Evolutionary conservation across 2,113 vertebrate genomes (phyloP).

Genomic region (Sinocyclocheilus anophthalmus): DNA sequence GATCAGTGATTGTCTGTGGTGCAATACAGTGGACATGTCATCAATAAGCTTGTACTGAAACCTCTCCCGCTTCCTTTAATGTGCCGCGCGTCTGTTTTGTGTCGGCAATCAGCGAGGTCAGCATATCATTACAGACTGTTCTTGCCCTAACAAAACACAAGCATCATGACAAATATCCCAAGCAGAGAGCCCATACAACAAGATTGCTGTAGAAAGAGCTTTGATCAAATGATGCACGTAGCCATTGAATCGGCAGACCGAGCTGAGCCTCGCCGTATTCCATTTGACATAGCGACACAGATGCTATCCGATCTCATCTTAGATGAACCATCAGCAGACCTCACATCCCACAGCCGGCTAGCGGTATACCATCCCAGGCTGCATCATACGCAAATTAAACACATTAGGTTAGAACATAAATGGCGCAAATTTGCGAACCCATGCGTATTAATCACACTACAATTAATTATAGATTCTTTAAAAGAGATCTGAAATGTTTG

Average conservation of each 20-base stretch:
- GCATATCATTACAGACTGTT: background rate
- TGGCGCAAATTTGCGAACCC: background rate
- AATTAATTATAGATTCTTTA: conserved; percentile 27
- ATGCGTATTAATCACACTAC: conserved; percentile 7
- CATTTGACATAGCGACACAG: conserved; percentile 14
- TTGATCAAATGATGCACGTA: conserved; percentile 34
- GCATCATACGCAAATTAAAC: background rate
- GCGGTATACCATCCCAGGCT: conserved; percentile 3
- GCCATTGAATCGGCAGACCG: conserved; percentile 1
- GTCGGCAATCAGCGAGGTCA: background rate
- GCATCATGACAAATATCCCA: conserved; percentile 16
- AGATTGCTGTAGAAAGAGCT: conserved; percentile 13
- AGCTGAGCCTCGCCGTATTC: conserved; percentile 20
- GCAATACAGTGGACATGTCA: background rate
- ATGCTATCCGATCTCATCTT: conserved; percentile 8
- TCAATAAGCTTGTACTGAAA: background rate
- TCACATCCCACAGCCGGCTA: background rate
- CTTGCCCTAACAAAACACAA: conserved; percentile 28
- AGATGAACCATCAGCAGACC: background rate
- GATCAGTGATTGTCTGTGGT: background rate
- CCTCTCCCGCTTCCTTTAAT: background rate
- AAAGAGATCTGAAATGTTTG: background rate
- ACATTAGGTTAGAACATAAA: conserved; percentile 16
- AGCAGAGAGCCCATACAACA: background rate
- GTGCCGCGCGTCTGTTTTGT: background rate